Evolutionary conservation across 1,140 invertebrate species (phyloP), one percentile per base, ranked within the genome.

Genomic region (Philopotamus ludificatus): DNA sequence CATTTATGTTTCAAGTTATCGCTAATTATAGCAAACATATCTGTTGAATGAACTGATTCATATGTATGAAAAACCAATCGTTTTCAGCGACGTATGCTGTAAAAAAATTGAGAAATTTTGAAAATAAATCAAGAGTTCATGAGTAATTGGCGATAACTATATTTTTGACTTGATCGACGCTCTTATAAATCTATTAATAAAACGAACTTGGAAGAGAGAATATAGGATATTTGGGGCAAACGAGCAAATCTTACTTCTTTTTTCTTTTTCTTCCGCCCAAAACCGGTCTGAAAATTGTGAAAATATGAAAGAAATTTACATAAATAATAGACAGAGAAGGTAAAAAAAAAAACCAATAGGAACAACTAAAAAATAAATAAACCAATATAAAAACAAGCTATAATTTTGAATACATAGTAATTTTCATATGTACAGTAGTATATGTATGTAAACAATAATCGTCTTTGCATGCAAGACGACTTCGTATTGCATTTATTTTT

Each of bases 241-340:
- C 68, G 63, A 79, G 76, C 79, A 83, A 78, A 79, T 90, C 91
- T 93, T 93, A 93, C 90, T 92, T 92, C 90, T 92, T 92, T 92
- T 90, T 93, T 92, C 88, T 92, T 92, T 91, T 91, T 92, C 89
- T 90, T 91, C 87, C 89, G 89, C 89, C 90, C 90, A 89, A 89
- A 90, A 89, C 86, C 87, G 84, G 84, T 87, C 88, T 89, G 88
- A 80, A 89, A 89, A 87, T 74, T 74, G 79, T 78, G 75, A 79
- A 80, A 81, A 69, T 69, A 69, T 64, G 44, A 69, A 69, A 69
- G 65, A 67, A 44, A 54, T 69, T 69, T 69, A 69, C 59, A 69
- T 69, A 69, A 69, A 69, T 51, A 45, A 69, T 69, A 69, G 60
- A 69, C 28, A 69, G 64, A 69, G 57, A 66, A 54, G 49, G 39